These are phyloP conservation scores for Laothoe populi DNA, from an alignment of 2,888 invertebrate genomes.

Conservation along the genomic window DNA sequence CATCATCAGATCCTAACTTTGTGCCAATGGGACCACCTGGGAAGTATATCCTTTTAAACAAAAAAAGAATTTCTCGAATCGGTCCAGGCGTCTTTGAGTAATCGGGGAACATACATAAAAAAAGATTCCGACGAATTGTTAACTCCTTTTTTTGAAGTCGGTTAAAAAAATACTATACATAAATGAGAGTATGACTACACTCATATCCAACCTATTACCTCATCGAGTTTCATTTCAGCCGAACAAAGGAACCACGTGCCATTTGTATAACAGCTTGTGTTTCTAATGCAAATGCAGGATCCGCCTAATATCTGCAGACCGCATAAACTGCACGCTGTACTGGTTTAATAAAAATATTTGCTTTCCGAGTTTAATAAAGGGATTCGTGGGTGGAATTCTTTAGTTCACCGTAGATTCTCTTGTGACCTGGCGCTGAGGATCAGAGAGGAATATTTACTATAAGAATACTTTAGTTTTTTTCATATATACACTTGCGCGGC, in stretches of 20 bases:
- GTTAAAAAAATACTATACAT: background rate
- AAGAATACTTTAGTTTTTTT: too few relatives aligned
- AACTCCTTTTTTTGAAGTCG: background rate
- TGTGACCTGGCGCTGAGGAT: too few relatives aligned
- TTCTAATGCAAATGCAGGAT: conserved; percentile 24
- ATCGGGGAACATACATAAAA: too few relatives aligned
- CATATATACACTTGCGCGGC: too few relatives aligned
- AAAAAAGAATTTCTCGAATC: too few relatives aligned
- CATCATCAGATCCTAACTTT: too few relatives aligned
- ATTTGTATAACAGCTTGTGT: conserved; percentile 5
- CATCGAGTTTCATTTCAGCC: conserved; percentile 2
- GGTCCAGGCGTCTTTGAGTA: too few relatives aligned
- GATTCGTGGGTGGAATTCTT: background rate
- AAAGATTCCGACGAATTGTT: too few relatives aligned
- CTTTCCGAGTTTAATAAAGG: background rate
- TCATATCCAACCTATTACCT: conserved; percentile 8
- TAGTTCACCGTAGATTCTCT: background rate
- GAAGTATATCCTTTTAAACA: too few relatives aligned
- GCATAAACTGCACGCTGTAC: conserved; percentile 21
- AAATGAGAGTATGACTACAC: background rate
- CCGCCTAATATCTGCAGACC: conserved; percentile 21
- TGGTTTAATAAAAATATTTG: conserved; percentile 24
- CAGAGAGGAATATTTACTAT: too few relatives aligned
- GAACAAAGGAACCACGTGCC: conserved; percentile 24
- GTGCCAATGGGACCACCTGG: too few relatives aligned